Base-by-base conservation (phyloP, 2,888 invertebrate species). In the Drosophila neoperkinsi region DNA sequence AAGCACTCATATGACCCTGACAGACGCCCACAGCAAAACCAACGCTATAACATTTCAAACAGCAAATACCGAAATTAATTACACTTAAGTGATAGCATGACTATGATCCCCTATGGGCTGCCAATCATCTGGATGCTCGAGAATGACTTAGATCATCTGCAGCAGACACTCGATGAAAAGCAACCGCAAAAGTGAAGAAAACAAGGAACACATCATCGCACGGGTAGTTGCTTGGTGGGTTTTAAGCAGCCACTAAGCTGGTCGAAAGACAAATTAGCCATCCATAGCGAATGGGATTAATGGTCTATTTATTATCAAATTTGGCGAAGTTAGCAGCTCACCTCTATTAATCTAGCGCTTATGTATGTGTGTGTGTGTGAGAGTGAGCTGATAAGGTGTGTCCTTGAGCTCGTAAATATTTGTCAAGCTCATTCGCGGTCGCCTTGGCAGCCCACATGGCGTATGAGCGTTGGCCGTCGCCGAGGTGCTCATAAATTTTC, bases 361-460 rank as follows among this genome's bases (percentile, higher is more conserved):
- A 4, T 11, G 28, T 57, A 25, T 34, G 43, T 34, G 28, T 55
- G 43, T 16, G 33, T 56, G 38, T 34, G 38, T 16, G 28, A 49
- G 41, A 31, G 55, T 30, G 30, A 21, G 49, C 64, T 78, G 72
- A 72, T 74, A 74, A 75, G 79, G 77, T 59, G 74, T 68, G 73
- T 70, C 74, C 71, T 71, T 72, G 76, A 66, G 66, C 76, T 77
- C 80, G 72, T 82, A 82, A 81, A 80, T 77, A 83, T 82, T 82
- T 86, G 75, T 74, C 84, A 82, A 76, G 68, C 77, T 76, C 76
- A 73, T 61, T 63, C 81, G 80, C 70, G 70, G 33, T 34, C 57
- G 60, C 49, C 34, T 25, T 33, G 38, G 34, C 34, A 38, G 71
- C 66, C 68, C 65, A 59, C 71, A 59, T 72, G 85, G 74, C 81